phyloP scores from a whole-genome alignment of 53 echinoderm and acorn worm genomes.

The Pentamera pediparva region DNA sequence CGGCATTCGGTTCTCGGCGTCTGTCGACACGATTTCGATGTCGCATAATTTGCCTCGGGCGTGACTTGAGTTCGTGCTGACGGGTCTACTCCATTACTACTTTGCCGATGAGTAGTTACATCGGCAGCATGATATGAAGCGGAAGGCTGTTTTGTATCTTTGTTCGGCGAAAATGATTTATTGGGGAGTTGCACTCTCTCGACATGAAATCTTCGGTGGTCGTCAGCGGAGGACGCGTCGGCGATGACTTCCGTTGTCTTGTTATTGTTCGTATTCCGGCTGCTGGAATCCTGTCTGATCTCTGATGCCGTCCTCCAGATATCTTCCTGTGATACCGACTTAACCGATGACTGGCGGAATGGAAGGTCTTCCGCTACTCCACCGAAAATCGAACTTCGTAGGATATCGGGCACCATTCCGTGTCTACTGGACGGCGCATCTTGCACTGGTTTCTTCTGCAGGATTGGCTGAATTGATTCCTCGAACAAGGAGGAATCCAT shows the following conservation, averaged over 20 bases:
- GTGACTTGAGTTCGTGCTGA: too few relatives aligned
- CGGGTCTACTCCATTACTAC: too few relatives aligned
- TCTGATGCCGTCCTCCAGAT: slow-evolving; percentile 2
- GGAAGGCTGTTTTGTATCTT: too few relatives aligned
- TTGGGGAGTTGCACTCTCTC: too few relatives aligned
- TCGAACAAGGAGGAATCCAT: not conserved
- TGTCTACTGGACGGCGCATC: not conserved
- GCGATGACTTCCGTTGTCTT: not conserved
- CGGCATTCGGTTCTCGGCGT: too few relatives aligned
- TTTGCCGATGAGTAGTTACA: too few relatives aligned
- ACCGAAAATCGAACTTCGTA: slow-evolving; percentile 16
- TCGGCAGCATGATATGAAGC: too few relatives aligned
- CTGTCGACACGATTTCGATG: too few relatives aligned
- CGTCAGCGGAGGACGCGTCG: not conserved
- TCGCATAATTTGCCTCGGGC: too few relatives aligned
- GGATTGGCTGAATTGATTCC: not conserved
- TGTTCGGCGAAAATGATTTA: not conserved
- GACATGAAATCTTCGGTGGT: too few relatives aligned
- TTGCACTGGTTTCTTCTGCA: not conserved
- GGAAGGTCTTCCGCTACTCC: not conserved
- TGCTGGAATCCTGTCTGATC: not conserved
- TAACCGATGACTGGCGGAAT: not conserved
- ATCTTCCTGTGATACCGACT: not conserved
- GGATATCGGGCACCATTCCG: not conserved
- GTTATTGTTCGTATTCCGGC: slow-evolving; percentile 13